Evolutionary conservation across 2,113 vertebrate species (phyloP), one percentile per base, ranked within the genome.

Genomic region (Bubo scandiacus): DNA sequence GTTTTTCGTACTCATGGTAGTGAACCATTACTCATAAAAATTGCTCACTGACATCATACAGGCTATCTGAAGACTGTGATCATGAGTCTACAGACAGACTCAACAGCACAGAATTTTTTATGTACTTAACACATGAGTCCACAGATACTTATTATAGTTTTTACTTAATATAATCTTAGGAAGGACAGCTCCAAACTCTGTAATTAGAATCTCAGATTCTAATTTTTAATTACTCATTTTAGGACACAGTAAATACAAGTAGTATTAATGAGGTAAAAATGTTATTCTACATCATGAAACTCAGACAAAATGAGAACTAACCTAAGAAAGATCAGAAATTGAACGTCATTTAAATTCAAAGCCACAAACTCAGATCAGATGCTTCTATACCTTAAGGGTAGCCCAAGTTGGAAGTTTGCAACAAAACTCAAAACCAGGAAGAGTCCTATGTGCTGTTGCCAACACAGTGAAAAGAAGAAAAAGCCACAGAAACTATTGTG

Each of bases 341-440:
- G 23, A 77, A 58, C 22, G 34, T n/a, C 58, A 85, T 58, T 81
- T 81, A 32, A 65, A 87, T 43, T 80, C 58, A 82, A 92, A 95
- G 62, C 84, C 86, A 85, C 40, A 82, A 89, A 80, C 57, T 67
- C 62, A 14, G 66, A 92, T 94, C 88, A 92, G 92, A 95, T 81
- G 77, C 19, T 86, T 71, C 96, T 89, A 62, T 68, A 91, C 49
- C 65, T 80, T 89, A 86, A 82, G 51, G 74, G 86, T 25, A 92
- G 57, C 19, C 32, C 72, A 91, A 90, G 62, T 19, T 80, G 71
- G 71, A 89, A 95, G 61, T 62, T 1, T 20, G 5, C 34, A 12
- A 90, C 62, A 55, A 90, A 91, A 95, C n/a, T 42, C 4, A 2
- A 89, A 88, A 78, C 78, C 29, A 67, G 42, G 42, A 18, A 62